Conservation (phyloP, 2,888 invertebrate species). For the Troilus luridus region DNA sequence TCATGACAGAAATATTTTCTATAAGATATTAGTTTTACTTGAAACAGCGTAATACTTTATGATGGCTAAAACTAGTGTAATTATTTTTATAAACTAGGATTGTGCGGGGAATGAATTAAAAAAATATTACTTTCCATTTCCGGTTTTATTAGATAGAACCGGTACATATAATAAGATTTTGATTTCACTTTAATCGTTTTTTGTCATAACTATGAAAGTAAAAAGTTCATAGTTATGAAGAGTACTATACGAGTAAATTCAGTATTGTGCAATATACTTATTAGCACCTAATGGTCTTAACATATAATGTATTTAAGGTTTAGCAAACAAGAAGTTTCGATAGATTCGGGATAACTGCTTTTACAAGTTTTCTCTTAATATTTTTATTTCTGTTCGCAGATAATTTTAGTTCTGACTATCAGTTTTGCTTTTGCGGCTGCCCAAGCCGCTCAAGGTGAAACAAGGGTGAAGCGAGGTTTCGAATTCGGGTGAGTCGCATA, state of each 20-base stretch:
- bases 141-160: neutral
- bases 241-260: too few species aligned
- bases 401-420: neutral
- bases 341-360: neutral
- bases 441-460: neutral
- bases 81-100: neutral
- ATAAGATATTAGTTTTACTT: neutral
- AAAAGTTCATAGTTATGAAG: too few species aligned
- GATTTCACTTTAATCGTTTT: conserved; percentile 12
- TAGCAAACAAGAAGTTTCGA: too few species aligned
- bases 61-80: neutral
- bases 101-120: neutral
- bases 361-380: neutral
- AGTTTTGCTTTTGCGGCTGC: neutral
- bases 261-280: neutral
- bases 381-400: conserved; percentile 3
- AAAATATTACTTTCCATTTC: neutral
- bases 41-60: neutral
- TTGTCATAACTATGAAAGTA: neutral
- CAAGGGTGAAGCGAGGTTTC: conserved; percentile 29
- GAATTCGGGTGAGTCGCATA: neutral
- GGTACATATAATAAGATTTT: neutral
- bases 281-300: neutral
- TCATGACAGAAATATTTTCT: neutral
- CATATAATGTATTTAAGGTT: neutral